Conservation (phyloP, 2,113 vertebrate species). For the Buteo buteo region DNA sequence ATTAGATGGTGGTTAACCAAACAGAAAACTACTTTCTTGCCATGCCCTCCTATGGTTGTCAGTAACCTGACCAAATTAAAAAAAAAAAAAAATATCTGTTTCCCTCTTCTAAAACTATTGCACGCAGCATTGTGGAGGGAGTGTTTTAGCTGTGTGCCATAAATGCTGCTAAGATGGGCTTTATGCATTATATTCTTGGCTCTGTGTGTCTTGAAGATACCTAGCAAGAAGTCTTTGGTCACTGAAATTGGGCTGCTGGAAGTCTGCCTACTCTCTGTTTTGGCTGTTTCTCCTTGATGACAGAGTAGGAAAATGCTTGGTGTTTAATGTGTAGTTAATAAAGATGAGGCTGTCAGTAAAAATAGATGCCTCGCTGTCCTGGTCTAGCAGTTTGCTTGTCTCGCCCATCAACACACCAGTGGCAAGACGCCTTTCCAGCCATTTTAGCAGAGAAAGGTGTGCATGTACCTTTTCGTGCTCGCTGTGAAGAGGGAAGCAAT, state of each 20-base stretch:
- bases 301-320: not conserved
- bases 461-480: accelerated
- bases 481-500: accelerated
- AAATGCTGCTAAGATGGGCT: not conserved
- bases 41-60: not conserved
- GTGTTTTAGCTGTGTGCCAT: not conserved
- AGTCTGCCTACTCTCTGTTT: not conserved
- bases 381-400: not conserved
- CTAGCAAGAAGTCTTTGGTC: not conserved
- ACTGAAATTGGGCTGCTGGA: not conserved
- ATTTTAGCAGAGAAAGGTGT: not conserved
- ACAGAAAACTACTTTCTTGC: not conserved
- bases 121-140: accelerated
- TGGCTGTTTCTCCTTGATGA: not conserved
- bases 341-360: not conserved
- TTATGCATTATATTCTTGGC: accelerated
- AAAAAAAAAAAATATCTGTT: not conserved
- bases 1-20: not conserved
- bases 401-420: accelerated
- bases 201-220: not conserved
- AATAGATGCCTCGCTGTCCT: not conserved
- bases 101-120: not conserved
- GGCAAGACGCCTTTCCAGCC: not conserved
- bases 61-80: not conserved
- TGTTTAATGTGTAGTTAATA: not conserved